Evolutionary conservation across 1,140 invertebrate genomes (phyloP), one percentile per base, ranked within the genome.

Genomic region (Globodera rostochiensis): DNA sequence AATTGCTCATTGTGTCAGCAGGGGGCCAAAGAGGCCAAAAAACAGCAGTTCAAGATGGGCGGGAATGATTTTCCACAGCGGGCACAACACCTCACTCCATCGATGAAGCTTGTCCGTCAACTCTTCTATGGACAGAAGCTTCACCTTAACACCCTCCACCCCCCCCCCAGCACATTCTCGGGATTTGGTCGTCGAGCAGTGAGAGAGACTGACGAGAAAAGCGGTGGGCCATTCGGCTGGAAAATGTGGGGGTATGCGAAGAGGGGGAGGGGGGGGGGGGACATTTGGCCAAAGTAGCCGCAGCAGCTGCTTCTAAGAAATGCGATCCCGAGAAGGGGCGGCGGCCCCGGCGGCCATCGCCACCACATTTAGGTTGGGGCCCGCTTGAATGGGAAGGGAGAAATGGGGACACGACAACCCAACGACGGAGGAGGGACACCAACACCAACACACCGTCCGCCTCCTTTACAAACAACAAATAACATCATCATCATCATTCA

Each of bases 301-400:
- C 13, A n/a, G 69, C 69, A 71, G 21, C 69, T 71, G 69, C 69
- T 71, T 71, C 69, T 21, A 21, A 71, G 69, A 71, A 71, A 71
- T 71, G 69, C 69, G 69, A 71, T 71, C 69, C 69, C 69, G 69
- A 60, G 57, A 60, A 60, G 9, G 57, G 15, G 57, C 11, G 13
- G 15, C 11, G 57, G 57, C 3, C 57, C 15, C 57, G 57, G 57
- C 57, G 5, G 19, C 57, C 15, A 60, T 6, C 57, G 19, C 19
- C 15, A 15, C 57, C 57, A 60, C 57, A 60, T 60, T 60, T 60
- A 1, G 57, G 57, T 6, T 11, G 57, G 15, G 15, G 57, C 3
- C 19, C 19, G 13, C 13, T 15, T 60, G 57, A 60, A 60, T 50
- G 50, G 50, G 50, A 11, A 8, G 50, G 50, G 50, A 6, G 50